Evolutionary conservation across 1,140 invertebrate genomes (phyloP).

Genomic region (Mercenaria mercenaria): DNA sequence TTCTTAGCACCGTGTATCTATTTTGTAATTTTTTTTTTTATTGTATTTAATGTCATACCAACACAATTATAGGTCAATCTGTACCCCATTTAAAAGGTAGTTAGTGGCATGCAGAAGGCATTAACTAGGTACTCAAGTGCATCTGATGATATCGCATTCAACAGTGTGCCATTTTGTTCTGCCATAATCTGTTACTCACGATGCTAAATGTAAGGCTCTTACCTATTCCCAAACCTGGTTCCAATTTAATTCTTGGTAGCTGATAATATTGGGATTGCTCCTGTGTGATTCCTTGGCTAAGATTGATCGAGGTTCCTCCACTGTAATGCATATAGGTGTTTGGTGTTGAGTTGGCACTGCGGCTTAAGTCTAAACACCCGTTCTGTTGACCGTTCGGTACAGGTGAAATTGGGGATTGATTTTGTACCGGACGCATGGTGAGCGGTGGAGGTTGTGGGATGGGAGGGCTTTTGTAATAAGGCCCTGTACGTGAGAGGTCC

Average conservation of each 20-base stretch:
- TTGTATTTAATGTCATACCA: too few species aligned
- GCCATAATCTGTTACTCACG: too few species aligned
- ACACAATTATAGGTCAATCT: too few species aligned
- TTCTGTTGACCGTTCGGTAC: background rate
- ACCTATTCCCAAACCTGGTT: constrained; percentile 55
- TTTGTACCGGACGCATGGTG: background rate
- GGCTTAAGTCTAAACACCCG: constrained; percentile 32
- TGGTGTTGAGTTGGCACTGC: background rate
- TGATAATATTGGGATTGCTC: background rate
- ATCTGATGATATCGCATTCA: too few species aligned
- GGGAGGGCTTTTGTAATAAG: background rate
- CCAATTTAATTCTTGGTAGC: constrained; percentile 49
- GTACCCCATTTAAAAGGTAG: too few species aligned
- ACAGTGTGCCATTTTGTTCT: too few species aligned
- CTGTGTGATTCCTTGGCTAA: background rate
- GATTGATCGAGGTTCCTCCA: constrained; percentile 21
- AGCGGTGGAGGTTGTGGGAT: background rate
- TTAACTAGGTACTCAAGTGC: too few species aligned
- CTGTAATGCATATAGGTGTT: constrained; percentile 45
- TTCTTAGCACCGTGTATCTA: too few species aligned
- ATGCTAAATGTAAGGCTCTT: too few species aligned
- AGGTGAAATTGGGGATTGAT: background rate
- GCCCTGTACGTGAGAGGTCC: constrained; percentile 25
- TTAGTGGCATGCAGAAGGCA: too few species aligned
- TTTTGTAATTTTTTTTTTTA: too few species aligned